Percentiles rank a stretch among this genome's conserved stretches.
These are phyloP conservation scores for Theropithecus gelada DNA, from an alignment of 2,113 vertebrate species.

Conservation along the genomic window DNA sequence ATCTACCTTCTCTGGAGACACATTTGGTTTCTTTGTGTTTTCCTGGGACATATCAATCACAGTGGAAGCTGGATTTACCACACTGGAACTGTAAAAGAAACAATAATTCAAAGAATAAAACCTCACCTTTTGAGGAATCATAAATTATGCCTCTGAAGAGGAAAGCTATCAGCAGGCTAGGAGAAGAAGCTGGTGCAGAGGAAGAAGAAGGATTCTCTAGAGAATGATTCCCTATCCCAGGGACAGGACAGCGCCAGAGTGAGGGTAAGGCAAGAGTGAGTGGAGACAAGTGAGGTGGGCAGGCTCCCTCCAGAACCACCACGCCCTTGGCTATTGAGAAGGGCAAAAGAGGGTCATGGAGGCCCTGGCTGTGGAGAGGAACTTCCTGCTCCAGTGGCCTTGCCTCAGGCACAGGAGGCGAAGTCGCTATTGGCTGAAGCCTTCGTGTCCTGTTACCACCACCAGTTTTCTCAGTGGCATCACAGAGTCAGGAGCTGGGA, in stretches of 20 bases:
- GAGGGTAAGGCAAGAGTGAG: not conserved
- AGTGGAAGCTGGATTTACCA: slow-evolving; percentile 67
- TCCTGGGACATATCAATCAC: slow-evolving; percentile 62
- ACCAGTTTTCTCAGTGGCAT: not conserved
- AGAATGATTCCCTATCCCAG: not conserved
- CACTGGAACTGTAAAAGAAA: slow-evolving; percentile 76
- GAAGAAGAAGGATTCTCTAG: not conserved
- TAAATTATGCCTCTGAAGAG: not conserved
- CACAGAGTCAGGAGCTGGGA: not conserved
- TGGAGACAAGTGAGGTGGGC: not conserved
- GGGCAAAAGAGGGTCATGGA: not conserved
- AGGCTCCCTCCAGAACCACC: not conserved
- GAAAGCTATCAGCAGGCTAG: not conserved
- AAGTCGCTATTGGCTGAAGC: not conserved
- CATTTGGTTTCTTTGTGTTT: slow-evolving; percentile 59
- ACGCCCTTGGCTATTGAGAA: not conserved
- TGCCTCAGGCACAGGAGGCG: not conserved
- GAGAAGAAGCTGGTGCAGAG: not conserved
- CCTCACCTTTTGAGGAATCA: not conserved
- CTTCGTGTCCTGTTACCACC: not conserved
- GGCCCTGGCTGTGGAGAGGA: not conserved
- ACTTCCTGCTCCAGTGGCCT: not conserved
- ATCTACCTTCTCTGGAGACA: slow-evolving; percentile 83
- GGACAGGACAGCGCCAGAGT: not conserved
- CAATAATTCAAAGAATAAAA: slow-evolving; percentile 48